phyloP scores from a whole-genome alignment of 2,797 vertebrate genomes.

The Denticeps clupeoides region DNA sequence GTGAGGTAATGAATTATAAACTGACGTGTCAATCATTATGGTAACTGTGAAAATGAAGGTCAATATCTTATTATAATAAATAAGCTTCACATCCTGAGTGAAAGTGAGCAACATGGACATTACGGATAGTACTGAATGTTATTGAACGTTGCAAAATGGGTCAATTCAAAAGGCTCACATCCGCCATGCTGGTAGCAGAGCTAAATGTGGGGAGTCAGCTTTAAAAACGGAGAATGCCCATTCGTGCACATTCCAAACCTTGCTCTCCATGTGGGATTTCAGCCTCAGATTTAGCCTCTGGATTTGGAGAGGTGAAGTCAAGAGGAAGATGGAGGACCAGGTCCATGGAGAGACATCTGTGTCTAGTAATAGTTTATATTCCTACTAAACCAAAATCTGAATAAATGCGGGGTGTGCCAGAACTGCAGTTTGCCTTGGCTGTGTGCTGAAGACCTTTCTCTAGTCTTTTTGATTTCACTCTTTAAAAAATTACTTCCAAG shows the following conservation, averaged over 20 bases:
- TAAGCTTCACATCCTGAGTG: too few species aligned
- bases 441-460: constrained; percentile 31
- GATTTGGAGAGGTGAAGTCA: constrained; percentile 34
- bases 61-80: too few species aligned
- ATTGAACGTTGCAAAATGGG: constrained; percentile 1
- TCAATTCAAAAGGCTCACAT: constrained; percentile 39
- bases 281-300: constrained; percentile 35
- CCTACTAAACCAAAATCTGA: constrained; percentile 43
- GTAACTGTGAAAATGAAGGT: too few species aligned
- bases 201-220: constrained; percentile 59
- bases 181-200: constrained; percentile 52
- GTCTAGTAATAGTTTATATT: constrained; percentile 50
- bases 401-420: constrained; percentile 40
- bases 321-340: constrained; percentile 35
- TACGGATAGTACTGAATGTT: too few species aligned
- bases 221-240: constrained; percentile 47
- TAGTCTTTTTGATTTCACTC: constrained; percentile 38
- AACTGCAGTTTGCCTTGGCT: constrained; percentile 51
- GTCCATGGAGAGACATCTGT: constrained; percentile 35
- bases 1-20: too few species aligned
- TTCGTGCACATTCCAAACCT: constrained; percentile 56
- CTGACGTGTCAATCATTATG: too few species aligned
- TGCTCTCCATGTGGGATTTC: constrained; percentile 49
- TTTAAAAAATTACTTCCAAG: constrained; percentile 43
- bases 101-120: too few species aligned